phyloP scores from a whole-genome alignment of 1,140 invertebrate genomes.

The Atta colombica region DNA sequence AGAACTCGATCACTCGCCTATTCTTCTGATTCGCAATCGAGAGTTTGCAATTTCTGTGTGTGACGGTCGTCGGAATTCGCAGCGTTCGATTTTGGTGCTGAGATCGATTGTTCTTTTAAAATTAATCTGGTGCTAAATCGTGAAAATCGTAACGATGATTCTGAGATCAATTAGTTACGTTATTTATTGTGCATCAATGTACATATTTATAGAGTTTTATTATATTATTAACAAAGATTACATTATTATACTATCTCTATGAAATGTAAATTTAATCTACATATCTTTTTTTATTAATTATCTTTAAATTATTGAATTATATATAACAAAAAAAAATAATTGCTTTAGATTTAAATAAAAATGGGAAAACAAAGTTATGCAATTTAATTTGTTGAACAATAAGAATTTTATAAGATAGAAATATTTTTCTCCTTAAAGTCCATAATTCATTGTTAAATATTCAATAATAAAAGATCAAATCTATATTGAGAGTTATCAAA shows the following conservation, averaged over 20 bases:
- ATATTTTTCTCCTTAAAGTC: background rate
- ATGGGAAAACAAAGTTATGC: background rate
- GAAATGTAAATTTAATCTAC: conserved; percentile 5
- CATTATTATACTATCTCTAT: background rate
- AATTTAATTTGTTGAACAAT: background rate
- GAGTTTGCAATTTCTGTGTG: conserved; percentile 29
- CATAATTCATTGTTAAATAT: conserved; percentile 15
- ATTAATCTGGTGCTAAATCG: conserved; percentile 23
- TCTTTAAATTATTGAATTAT: background rate
- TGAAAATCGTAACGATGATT: background rate
- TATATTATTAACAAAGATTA: background rate
- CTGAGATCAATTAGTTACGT: background rate
- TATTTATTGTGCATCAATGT: background rate
- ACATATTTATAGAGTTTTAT: conserved; percentile 31
- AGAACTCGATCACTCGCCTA: conserved; percentile 65
- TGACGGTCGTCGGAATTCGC: conserved; percentile 49
- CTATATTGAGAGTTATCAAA: background rate
- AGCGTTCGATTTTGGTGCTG: conserved; percentile 21
- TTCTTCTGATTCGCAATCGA: conserved; percentile 63
- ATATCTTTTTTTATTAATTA: background rate
- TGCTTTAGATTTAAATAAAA: conserved; percentile 11
- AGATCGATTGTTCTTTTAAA: conserved; percentile 27
- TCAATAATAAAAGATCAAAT: background rate
- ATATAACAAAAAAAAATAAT: background rate
- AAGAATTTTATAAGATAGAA: background rate